Evolutionary conservation across 2,113 vertebrate species (phyloP).

Genomic region (Myotis davidii): DNA sequence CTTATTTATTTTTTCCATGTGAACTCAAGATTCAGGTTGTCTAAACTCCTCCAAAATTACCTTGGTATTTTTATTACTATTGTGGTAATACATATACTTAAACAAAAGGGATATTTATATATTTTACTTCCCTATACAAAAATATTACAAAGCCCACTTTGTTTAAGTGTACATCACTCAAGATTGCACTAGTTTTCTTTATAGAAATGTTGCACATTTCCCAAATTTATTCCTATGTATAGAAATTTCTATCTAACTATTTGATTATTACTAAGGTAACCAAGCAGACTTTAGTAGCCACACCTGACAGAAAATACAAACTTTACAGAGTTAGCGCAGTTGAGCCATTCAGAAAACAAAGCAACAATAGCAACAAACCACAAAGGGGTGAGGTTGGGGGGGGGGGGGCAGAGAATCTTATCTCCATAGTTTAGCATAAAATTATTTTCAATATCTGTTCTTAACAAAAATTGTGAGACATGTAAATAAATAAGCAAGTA

Average conservation of each 20-base stretch:
- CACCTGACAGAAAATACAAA: background rate
- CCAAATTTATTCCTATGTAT: background rate
- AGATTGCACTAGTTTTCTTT: background rate
- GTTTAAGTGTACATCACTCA: background rate
- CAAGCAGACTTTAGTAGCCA: background rate
- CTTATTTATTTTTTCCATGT: background rate
- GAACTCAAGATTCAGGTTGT: background rate
- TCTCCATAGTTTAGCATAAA: background rate
- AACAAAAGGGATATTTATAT: background rate
- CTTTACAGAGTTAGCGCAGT: background rate
- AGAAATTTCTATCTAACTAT: background rate
- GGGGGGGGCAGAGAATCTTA: background rate
- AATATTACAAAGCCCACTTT: background rate
- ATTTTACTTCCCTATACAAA: background rate
- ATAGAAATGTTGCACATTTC: background rate
- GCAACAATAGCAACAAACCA: background rate
- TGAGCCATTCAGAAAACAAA: constrained; percentile 5
- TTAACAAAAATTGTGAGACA: background rate
- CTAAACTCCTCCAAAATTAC: background rate
- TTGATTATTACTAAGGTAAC: background rate
- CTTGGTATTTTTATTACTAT: background rate
- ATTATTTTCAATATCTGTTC: background rate
- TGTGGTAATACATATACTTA: background rate
- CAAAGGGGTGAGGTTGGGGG: background rate
- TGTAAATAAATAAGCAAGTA: background rate